Percentiles rank a stretch among this genome's conserved stretches.
Conservation (phyloP, 2,113 vertebrate genomes). For the Ariopsis seemanni region DNA sequence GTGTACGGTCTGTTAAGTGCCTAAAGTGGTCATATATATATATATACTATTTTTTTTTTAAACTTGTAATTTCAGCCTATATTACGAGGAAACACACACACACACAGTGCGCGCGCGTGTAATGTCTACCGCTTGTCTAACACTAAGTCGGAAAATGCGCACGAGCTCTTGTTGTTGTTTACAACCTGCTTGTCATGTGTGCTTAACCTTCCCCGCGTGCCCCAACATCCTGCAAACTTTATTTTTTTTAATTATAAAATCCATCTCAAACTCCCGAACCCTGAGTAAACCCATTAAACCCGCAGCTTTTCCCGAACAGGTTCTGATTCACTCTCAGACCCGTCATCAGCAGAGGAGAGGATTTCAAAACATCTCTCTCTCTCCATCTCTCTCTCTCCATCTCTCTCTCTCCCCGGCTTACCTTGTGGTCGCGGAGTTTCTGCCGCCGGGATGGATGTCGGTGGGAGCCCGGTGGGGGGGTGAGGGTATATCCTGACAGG, state of each 20-base stretch:
- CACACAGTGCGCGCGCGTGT: neutral
- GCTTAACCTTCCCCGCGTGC: constrained; percentile 27
- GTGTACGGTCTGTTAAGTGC: neutral
- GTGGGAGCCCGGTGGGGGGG: constrained; percentile 46
- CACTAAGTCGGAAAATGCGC: neutral
- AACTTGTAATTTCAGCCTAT: neutral
- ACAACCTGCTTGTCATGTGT: neutral
- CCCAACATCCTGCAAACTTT: constrained; percentile 11
- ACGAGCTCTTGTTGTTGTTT: neutral
- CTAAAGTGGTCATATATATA: neutral
- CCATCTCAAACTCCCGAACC: no score
- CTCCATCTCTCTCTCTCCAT: neutral
- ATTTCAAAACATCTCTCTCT: constrained; percentile 62
- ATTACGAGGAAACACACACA: neutral
- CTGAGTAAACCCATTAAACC: no score
- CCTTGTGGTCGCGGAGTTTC: constrained; percentile 66
- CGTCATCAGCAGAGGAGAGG: constrained; percentile 60
- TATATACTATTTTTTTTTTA: neutral
- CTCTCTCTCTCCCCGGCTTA: constrained; percentile 49
- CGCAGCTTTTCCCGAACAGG: no score
- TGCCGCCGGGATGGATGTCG: constrained; percentile 53
- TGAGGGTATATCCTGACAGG: neutral
- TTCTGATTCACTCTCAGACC: constrained; percentile 5
- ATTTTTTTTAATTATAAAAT: no score
- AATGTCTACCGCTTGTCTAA: neutral